Conservation (phyloP, 2,797 vertebrate genomes). For the Smutsia gigantea region DNA sequence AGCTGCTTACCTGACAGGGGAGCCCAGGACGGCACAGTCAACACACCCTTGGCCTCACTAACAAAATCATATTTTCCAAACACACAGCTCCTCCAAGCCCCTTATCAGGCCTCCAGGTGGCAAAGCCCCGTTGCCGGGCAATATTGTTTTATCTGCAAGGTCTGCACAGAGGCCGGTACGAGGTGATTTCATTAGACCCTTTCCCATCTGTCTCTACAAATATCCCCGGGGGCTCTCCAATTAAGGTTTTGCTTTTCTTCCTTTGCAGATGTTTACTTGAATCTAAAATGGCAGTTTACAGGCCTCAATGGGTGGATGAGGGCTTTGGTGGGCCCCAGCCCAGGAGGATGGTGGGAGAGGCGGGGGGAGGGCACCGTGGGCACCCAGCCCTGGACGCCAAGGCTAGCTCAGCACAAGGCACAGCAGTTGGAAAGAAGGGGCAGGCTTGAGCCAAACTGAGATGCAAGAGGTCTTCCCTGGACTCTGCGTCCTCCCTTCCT, state of each 20-base stretch:
- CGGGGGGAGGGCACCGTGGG: fast-evolving
- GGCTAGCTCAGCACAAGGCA: background rate
- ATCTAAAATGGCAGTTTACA: constrained; percentile 61
- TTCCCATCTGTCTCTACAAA: constrained; percentile 73
- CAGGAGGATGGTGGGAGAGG: background rate
- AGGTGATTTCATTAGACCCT: constrained; percentile 62
- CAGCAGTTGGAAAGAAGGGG: background rate
- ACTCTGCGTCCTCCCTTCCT: fast-evolving
- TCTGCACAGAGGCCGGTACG: background rate
- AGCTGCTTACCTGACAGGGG: constrained; percentile 60
- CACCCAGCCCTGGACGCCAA: background rate
- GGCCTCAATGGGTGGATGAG: background rate
- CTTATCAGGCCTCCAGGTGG: constrained; percentile 64
- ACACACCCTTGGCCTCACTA: background rate
- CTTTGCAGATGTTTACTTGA: constrained; percentile 73
- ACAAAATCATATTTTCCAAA: constrained; percentile 65
- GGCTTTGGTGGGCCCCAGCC: background rate
- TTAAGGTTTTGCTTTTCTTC: constrained; percentile 68
- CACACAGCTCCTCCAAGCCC: background rate
- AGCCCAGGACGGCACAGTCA: constrained; percentile 15
- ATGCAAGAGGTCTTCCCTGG: fast-evolving
- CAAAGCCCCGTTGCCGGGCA: constrained; percentile 54
- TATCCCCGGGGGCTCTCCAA: constrained; percentile 63
- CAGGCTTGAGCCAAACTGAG: background rate
- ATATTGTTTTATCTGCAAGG: constrained; percentile 64